Evolutionary conservation across 2,888 invertebrate genomes (phyloP), one percentile per base, ranked within the genome.

Genomic region (Biston stratarius): DNA sequence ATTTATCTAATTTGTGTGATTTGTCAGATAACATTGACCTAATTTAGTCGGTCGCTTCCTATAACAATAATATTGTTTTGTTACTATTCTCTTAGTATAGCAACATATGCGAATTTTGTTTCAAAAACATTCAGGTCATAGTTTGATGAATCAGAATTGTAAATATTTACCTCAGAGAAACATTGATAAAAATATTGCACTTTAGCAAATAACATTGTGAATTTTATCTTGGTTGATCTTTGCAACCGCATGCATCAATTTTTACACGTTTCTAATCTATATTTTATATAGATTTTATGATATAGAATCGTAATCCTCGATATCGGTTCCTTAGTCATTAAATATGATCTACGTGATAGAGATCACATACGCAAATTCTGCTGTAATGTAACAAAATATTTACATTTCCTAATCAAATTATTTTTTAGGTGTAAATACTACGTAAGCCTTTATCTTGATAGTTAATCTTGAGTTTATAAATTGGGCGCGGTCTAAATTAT

Each of bases 321-420:
- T 81, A 82, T 79, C 78, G 75, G 78, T 81, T 77, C 72, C 74
- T 71, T 76, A 76, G 77, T 81, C 78, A 78, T 74, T 73, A 65
- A 67, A 74, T 74, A 67, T 79, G 80, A 81, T 78, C 60, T 86
- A 90, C 89, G 89, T 90, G 89, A 88, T 87, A 72, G 67, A 76
- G 74, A 80, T 82, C 89, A 89, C 89, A 89, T 82, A 84, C 74
- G 74, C 80, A 74, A 66, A 61, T 51, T 61, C 11, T 56, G 40
- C 6, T 24, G 53, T 52, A 53, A 62, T 57, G 62, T 51, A 51
- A 55, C 56, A 5, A 59, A 60, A 58, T 71, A 47, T 73, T 69
- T 53, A 58, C 24, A 12, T 53, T 64, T 61, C 67, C 55, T 44
- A 36, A 52, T 63, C 49, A 49, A 42, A 38, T 12, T 59, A 61